Evolutionary conservation across 2,888 invertebrate species (phyloP), one percentile per base, ranked within the genome.

Genomic region (Drosophila eohydei): DNA sequence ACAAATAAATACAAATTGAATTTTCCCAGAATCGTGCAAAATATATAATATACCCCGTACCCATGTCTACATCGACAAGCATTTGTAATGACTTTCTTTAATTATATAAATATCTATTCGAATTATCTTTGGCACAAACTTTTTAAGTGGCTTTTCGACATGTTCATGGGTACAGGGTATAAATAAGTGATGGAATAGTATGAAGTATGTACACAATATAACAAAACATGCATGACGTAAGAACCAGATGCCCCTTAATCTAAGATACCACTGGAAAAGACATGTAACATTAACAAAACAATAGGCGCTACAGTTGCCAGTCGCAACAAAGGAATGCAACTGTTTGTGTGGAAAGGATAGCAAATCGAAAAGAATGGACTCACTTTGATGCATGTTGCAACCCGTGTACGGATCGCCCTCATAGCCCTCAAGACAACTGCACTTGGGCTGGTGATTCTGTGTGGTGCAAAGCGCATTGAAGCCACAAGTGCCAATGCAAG

Each of bases 381-480:
- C 93, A 95, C 95, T 92, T 92, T 94, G 94, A 73, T 93, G 93
- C 82, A 93, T 92, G 83, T 95, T 95, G 91, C 97, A 97, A 89
- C 96, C 95, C 6, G 95, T 94, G 92, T 96, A 96, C 36, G 97
- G 96, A 94, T 97, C 97, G 83, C 97, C 97, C 58, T 95, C 95
- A 84, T 95, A 95, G 69, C 95, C 95, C 50, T 93, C 93, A 74
- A 95, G 94, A 90, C 97, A 97, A 73, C 94, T 95, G 92, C 97
- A 97, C 80, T 95, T 94, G 4, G 96, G 96, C 67, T 95, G 93
- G 90, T 97, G 96, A 91, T 95, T 95, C 56, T 95, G 94, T 44
- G 95, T 95, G 82, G 92, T 94, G 90, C 97, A 97, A 70, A 94
- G 92, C 9, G 97, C 95, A 91, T 96, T 95, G 59, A 94, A 93